These are phyloP conservation scores for Netelia virgata DNA, from an alignment of 2,888 invertebrate species.

Conservation along the genomic window DNA sequence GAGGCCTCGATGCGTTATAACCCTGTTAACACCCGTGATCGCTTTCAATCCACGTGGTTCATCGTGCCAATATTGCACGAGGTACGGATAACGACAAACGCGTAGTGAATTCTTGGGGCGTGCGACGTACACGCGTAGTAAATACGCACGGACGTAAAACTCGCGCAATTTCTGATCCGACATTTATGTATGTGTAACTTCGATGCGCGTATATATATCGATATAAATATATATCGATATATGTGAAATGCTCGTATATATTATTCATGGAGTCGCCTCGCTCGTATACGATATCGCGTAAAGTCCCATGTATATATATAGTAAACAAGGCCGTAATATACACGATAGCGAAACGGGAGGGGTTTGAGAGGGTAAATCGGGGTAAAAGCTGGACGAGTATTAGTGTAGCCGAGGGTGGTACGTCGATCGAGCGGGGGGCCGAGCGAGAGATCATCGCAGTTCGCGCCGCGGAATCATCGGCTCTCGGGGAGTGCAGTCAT, in stretches of 20 bases:
- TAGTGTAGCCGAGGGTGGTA: neutral
- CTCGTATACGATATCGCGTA: neutral
- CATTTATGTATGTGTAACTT: constrained; percentile 26
- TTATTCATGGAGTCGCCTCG: constrained; percentile 14
- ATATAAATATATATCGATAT: neutral
- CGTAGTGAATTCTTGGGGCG: neutral
- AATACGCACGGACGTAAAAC: constrained; percentile 7
- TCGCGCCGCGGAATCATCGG: constrained; percentile 73
- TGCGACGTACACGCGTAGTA: constrained; percentile 18
- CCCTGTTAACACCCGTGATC: constrained; percentile 84
- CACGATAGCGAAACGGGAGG: neutral
- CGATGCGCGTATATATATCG: neutral
- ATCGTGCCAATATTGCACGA: constrained; percentile 81
- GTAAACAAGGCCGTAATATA: neutral
- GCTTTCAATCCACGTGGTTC: constrained; percentile 84
- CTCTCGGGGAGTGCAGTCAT: constrained; percentile 72
- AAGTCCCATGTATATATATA: constrained; percentile 3
- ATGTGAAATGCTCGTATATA: neutral
- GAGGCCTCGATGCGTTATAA: constrained; percentile 78
- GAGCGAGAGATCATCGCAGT: constrained; percentile 67
- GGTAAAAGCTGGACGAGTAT: constrained; percentile 5
- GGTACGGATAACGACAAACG: constrained; percentile 2
- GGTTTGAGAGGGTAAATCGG: constrained; percentile 10
- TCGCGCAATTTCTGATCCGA: constrained; percentile 41
- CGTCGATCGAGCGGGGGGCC: constrained; percentile 21